Evolutionary conservation across 1,140 invertebrate genomes (phyloP).

Genomic region (Drosophila sp.): DNA sequence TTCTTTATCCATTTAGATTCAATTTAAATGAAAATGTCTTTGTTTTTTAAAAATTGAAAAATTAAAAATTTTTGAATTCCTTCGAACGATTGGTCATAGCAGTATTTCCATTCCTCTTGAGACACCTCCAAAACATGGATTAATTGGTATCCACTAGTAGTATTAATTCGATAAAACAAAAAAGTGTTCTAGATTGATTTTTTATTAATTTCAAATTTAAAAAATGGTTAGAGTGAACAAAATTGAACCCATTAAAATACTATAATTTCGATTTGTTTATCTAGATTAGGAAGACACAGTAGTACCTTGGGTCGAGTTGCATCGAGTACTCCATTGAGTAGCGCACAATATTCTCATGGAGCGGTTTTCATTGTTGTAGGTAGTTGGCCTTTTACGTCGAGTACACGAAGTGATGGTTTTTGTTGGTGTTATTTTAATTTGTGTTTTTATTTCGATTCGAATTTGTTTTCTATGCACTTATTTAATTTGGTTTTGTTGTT

Average conservation of each 20-base stretch:
- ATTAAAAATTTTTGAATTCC: no score
- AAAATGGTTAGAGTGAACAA: no score
- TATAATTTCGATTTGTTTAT: background rate
- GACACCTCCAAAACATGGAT: no score
- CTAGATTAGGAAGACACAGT: background rate
- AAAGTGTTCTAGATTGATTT: no score
- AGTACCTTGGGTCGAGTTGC: background rate
- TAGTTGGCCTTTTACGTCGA: constrained; percentile 50
- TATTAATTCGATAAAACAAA: no score
- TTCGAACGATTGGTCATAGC: no score
- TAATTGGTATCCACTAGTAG: no score
- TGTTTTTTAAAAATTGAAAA: no score
- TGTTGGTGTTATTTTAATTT: constrained; percentile 64
- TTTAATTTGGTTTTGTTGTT: constrained; percentile 26
- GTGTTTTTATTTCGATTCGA: constrained; percentile 50
- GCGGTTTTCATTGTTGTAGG: constrained; percentile 8
- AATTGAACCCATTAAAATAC: background rate
- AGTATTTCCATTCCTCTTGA: no score
- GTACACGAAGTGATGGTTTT: constrained; percentile 41
- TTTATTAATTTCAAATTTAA: no score
- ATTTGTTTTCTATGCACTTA: constrained; percentile 19
- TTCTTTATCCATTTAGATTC: no score
- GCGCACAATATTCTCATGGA: constrained; percentile 2
- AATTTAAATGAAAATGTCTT: no score
- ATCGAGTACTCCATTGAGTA: background rate